Conservation (phyloP, 2,113 vertebrate genomes). For the Zosterops lateralis region DNA sequence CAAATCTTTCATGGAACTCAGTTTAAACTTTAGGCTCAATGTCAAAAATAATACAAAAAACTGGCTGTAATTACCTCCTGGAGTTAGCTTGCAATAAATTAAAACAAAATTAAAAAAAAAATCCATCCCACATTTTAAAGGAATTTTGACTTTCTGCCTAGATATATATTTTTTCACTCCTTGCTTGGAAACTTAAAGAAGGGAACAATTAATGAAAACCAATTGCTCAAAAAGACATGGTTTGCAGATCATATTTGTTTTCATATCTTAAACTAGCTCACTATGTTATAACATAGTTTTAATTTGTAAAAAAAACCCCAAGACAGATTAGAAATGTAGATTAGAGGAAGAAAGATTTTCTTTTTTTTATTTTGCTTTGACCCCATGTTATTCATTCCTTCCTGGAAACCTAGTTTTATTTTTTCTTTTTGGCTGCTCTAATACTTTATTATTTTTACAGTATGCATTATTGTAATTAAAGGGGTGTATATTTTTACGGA, state of each 20-base stretch:
- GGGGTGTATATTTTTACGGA: neutral
- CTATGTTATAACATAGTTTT: slow-evolving; percentile 3
- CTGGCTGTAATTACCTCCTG: slow-evolving; percentile 25
- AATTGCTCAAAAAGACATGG: slow-evolving; percentile 21
- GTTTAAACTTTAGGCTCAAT: slow-evolving; percentile 40
- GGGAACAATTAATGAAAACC: slow-evolving; percentile 53
- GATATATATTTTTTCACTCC: slow-evolving; percentile 55
- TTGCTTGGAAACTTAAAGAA: slow-evolving; percentile 54
- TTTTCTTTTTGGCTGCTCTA: neutral
- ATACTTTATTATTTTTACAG: neutral
- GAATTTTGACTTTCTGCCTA: slow-evolving; percentile 57
- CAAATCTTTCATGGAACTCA: slow-evolving; percentile 4
- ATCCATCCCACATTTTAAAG: slow-evolving; percentile 7
- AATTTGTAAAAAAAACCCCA: slow-evolving; percentile 4
- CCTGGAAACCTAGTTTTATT: neutral
- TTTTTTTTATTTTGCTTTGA: neutral
- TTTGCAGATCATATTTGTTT: slow-evolving; percentile 47
- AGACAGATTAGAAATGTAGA: neutral
- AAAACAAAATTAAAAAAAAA: neutral
- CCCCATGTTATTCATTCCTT: neutral
- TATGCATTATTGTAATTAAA: neutral
- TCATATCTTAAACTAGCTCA: neutral
- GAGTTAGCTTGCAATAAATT: slow-evolving; percentile 41
- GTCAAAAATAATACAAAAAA: slow-evolving; percentile 57
- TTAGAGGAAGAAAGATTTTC: neutral